Percentiles rank a stretch among this genome's conserved stretches.
Conservation (phyloP, 2,888 invertebrate genomes). For the Tetragonisca angustula region DNA sequence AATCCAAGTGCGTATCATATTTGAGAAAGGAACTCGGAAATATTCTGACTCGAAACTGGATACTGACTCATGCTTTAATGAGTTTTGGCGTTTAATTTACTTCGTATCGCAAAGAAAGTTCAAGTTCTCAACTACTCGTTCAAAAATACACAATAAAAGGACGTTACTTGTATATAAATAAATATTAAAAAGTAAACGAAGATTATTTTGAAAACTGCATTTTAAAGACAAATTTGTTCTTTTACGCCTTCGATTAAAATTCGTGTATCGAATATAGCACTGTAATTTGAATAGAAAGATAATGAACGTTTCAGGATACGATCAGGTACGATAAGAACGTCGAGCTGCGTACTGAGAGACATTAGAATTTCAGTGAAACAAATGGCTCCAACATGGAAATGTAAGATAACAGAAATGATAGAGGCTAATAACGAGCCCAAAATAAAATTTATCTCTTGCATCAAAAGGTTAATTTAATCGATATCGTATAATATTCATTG, state of each 20-base stretch:
- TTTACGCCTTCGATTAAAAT: neutral
- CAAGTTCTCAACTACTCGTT: neutral
- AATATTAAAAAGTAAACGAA: neutral
- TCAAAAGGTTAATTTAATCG: neutral
- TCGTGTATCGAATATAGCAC: neutral
- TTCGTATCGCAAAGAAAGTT: neutral
- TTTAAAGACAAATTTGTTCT: neutral
- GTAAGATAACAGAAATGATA: neutral
- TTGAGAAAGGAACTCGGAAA: conserved; percentile 5
- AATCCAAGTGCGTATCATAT: conserved; percentile 16
- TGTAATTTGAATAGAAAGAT: conserved; percentile 20
- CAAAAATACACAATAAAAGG: neutral
- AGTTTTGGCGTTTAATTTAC: neutral
- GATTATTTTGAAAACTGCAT: neutral
- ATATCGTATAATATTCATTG: too few relatives aligned
- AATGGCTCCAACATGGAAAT: neutral
- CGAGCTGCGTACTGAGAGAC: neutral
- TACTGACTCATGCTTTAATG: neutral
- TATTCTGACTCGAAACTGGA: neutral
- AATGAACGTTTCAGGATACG: neutral
- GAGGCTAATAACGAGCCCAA: neutral
- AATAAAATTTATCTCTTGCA: too few relatives aligned
- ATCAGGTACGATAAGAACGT: neutral
- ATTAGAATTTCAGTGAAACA: neutral
- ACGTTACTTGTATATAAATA: neutral